Evolutionary conservation across 1,140 invertebrate species (phyloP).

Genomic region (Bombus soroeensis): DNA sequence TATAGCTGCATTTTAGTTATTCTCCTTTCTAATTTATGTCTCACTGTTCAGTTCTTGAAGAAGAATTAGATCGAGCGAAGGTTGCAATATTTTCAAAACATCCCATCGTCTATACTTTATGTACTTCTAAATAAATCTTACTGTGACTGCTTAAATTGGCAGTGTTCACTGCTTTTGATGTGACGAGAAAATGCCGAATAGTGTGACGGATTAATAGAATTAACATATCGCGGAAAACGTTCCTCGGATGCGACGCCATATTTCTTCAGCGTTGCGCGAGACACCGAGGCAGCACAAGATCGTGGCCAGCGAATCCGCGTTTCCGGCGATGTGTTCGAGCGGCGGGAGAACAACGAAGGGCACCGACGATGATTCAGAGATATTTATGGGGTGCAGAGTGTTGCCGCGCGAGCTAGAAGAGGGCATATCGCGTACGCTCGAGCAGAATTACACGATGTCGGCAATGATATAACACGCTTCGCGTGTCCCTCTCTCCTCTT

Average conservation of each 20-base stretch:
- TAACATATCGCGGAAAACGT: background rate
- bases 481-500: background rate
- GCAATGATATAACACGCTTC: conserved; percentile 70
- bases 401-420: conserved; percentile 56
- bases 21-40: too few species aligned
- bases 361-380: conserved; percentile 77
- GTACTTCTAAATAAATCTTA: background rate
- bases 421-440: conserved; percentile 61
- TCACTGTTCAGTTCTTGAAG: too few species aligned
- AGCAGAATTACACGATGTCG: conserved; percentile 77
- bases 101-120: too few species aligned
- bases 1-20: too few species aligned
- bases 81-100: background rate
- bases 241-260: background rate
- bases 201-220: background rate
- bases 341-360: conserved; percentile 44
- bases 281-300: conserved; percentile 32
- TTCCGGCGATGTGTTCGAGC: conserved; percentile 52
- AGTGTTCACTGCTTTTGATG: background rate
- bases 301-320: conserved; percentile 33
- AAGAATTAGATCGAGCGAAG: background rate
- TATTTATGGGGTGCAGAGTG: conserved; percentile 77
- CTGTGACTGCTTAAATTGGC: too few species aligned
- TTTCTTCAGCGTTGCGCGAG: conserved; percentile 3
- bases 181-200: too few species aligned